Base-by-base conservation (phyloP, 2,888 invertebrate species). In the Mesoligia furuncula region DNA sequence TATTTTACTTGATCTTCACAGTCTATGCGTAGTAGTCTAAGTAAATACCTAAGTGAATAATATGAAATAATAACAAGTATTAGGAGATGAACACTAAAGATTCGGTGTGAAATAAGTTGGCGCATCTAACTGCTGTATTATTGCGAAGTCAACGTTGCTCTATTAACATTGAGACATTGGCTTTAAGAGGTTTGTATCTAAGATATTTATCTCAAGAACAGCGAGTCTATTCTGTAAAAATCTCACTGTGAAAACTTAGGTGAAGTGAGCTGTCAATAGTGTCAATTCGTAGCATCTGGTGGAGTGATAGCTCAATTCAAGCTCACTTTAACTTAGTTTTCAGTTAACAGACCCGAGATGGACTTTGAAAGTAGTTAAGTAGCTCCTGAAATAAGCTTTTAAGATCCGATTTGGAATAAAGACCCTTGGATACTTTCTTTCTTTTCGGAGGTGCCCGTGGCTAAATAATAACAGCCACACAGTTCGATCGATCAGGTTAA, bases 11-110 rank as follows among this genome's bases (percentile, higher is more conserved):
- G 20, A 72, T 79, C 20, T 75, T 54, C 20, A 36, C 36, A 36
- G 20, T 11, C 8, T 17, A 11, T 5, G 45, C 45, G 15, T 48
- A 51, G 15, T 17, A 64, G 42, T 69, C 66, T 48, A 72, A 67
- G 31, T 70, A 80, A 61, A 51, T 64, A 71, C 36, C 13, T 57
- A 79, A 79, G 61, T 85, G 67, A 79, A 73, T 75, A 81, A 75
- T 85, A 67, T 73, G 66, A 75, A 85, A 85, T 82, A 82, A 85
- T 82, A 72, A 65, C 85, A 82, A 75, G 71, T 82, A 78, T 81
- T 85, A 84, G 13, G 57, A 85, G 79, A 84, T 85, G 70, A 81
- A 73, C 79, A 65, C 61, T 17, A 45, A 20, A 79, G 84, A 84
- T 85, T 85, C 20, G 31, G 75, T 73, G 79, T 82, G 79, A 71